Percentiles rank a stretch among this genome's conserved stretches.
Evolutionary conservation across 2,113 vertebrate species (phyloP).

Genomic region (Callopanchax toddi): DNA sequence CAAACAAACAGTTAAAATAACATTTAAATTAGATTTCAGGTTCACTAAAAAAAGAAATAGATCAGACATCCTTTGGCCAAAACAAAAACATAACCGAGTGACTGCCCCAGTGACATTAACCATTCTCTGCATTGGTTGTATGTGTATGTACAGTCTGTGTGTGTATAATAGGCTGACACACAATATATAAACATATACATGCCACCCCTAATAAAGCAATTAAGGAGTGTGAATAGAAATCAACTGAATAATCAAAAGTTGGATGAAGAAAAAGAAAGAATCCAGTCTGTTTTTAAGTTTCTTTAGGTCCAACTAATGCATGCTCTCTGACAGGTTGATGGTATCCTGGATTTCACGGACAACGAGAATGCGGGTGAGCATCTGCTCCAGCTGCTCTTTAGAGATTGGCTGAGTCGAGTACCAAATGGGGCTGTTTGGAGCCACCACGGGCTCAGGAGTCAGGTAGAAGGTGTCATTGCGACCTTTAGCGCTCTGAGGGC

Average conservation of each 20-base stretch:
- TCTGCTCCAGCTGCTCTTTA: constrained; percentile 97
- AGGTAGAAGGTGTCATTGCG: constrained; percentile 99
- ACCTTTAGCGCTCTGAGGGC: constrained; percentile 99
- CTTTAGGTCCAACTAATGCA: constrained; percentile 83
- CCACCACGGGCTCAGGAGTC: constrained; percentile 97
- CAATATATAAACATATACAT: constrained; percentile 59
- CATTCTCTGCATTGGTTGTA: constrained; percentile 22
- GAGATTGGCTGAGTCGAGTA: constrained; percentile 98
- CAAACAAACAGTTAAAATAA: constrained; percentile 59
- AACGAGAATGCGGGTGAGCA: constrained; percentile 96
- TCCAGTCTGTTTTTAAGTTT: constrained; percentile 41
- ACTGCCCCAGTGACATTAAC: no score
- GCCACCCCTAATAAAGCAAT: constrained; percentile 48
- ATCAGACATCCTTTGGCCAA: constrained; percentile 68
- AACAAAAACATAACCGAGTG: constrained; percentile 25
- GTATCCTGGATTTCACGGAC: constrained; percentile 98
- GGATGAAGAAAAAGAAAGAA: constrained; percentile 38
- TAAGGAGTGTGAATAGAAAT: constrained; percentile 48
- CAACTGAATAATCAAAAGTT: constrained; percentile 59
- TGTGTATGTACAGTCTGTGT: constrained; percentile 64
- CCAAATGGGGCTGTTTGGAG: constrained; percentile 99
- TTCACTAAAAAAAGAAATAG: constrained; percentile 62
- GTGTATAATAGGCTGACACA: constrained; percentile 38
- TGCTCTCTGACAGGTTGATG: constrained; percentile 86
- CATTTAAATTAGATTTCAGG: constrained; percentile 69